These are phyloP conservation scores for Crypturellus tataupa DNA, from an alignment of 2,797 vertebrate species.

Conservation along the genomic window DNA sequence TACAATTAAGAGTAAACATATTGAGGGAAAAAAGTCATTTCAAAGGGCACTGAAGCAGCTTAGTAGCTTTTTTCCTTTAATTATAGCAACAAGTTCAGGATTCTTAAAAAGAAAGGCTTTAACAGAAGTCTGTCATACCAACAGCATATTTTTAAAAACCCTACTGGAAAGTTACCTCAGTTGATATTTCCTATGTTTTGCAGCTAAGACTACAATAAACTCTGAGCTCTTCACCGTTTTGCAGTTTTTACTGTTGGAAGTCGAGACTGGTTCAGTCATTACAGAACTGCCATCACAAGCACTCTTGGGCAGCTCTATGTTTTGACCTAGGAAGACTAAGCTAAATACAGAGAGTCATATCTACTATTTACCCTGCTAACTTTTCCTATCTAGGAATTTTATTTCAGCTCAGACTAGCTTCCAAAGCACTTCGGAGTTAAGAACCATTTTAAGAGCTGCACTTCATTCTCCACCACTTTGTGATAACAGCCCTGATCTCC, in stretches of 20 bases:
- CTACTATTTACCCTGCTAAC: not conserved
- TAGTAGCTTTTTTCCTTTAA: not conserved
- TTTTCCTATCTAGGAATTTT: not conserved
- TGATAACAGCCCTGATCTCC: slow-evolving; percentile 44
- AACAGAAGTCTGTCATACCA: not conserved
- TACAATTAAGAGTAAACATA: not conserved
- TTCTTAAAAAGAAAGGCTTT: not conserved
- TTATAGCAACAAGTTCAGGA: too few species aligned
- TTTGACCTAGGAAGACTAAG: not conserved
- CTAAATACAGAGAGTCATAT: not conserved
- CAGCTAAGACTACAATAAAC: not conserved
- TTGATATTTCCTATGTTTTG: not conserved
- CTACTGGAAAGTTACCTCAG: not conserved
- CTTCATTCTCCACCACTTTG: slow-evolving; percentile 31
- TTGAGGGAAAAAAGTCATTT: not conserved
- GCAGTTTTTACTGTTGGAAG: not conserved
- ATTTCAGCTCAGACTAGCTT: not conserved
- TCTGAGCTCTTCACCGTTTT: not conserved
- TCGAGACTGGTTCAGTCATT: not conserved
- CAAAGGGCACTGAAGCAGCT: not conserved
- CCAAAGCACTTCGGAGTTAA: not conserved
- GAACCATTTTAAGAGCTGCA: not conserved
- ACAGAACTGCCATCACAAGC: not conserved
- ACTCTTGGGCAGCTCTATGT: not conserved
- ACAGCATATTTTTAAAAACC: not conserved